Conservation (phyloP, 2,888 invertebrate genomes). For the Danaus chrysippus region DNA sequence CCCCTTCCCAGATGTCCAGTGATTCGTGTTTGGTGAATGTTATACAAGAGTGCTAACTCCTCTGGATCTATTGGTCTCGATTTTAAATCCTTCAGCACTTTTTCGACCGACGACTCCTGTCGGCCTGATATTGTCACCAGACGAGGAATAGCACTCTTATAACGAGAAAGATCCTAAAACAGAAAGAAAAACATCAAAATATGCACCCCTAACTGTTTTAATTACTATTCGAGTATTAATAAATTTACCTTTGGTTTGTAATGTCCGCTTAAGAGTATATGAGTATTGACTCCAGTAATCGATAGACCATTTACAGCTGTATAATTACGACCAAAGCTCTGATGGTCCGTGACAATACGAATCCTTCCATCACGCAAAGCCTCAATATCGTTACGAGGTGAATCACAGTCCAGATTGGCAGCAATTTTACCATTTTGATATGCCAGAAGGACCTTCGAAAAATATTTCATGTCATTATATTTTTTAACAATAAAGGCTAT, state of each 20-base stretch:
- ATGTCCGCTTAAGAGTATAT: conserved; percentile 53
- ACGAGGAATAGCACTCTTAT: conserved; percentile 50
- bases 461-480: too few relatives aligned
- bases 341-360: conserved; percentile 78
- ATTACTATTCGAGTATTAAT: background rate
- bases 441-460: conserved; percentile 72
- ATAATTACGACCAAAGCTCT: conserved; percentile 73
- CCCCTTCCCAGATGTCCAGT: conserved; percentile 62
- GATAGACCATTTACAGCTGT: conserved; percentile 57
- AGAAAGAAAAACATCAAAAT: background rate
- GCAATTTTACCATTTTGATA: conserved; percentile 84
- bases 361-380: conserved; percentile 75
- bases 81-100: conserved; percentile 49
- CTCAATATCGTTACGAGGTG: conserved; percentile 73
- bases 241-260: conserved; percentile 53
- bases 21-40: conserved; percentile 49
- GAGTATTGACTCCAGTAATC: conserved; percentile 54
- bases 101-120: conserved; percentile 45
- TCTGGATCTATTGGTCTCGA: conserved; percentile 57
- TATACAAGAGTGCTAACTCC: conserved; percentile 55
- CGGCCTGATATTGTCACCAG: conserved; percentile 54
- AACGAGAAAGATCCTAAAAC: conserved; percentile 46
- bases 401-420: conserved; percentile 84
- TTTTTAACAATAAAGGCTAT: background rate
- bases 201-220: background rate